A percentile compares a stretch with the other conserved stretches of the same genome.
Conservation (phyloP, 2,113 vertebrate species). For the Burhinus bistriatus region DNA sequence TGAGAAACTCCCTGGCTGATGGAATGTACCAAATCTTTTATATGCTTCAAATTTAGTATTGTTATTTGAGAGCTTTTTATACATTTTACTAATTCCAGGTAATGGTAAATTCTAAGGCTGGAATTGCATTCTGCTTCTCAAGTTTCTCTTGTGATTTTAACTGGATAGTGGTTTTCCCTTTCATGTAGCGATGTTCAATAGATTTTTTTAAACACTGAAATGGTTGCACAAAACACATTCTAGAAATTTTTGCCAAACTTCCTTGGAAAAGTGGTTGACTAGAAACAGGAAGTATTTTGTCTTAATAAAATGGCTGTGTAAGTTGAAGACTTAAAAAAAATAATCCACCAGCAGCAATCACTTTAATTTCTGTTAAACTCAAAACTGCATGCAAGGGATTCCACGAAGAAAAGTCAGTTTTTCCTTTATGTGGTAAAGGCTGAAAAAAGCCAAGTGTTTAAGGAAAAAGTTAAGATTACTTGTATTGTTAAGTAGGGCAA, state of each 20-base stretch:
- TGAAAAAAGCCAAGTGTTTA: neutral
- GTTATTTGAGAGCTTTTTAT: neutral
- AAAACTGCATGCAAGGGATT: neutral
- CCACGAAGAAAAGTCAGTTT: neutral
- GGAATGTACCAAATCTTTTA: neutral
- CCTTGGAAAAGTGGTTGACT: neutral
- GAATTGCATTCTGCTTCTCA: neutral
- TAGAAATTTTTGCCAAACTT: neutral
- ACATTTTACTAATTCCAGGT: neutral
- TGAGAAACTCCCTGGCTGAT: neutral
- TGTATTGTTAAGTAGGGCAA: neutral
- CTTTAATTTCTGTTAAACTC: neutral
- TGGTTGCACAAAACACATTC: neutral
- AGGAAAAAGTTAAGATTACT: neutral
- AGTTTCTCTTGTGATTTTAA: neutral
- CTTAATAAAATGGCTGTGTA: neutral
- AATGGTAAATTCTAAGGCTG: neutral
- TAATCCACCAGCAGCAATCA: neutral
- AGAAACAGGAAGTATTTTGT: neutral
- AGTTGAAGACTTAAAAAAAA: neutral
- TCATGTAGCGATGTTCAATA: fast-evolving
- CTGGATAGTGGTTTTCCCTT: neutral
- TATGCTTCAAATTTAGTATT: neutral
- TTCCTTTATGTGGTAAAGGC: neutral
- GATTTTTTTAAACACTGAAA: neutral